Evolutionary conservation across 2,113 vertebrate genomes (phyloP).

Genomic region (Sorex fumeus): DNA sequence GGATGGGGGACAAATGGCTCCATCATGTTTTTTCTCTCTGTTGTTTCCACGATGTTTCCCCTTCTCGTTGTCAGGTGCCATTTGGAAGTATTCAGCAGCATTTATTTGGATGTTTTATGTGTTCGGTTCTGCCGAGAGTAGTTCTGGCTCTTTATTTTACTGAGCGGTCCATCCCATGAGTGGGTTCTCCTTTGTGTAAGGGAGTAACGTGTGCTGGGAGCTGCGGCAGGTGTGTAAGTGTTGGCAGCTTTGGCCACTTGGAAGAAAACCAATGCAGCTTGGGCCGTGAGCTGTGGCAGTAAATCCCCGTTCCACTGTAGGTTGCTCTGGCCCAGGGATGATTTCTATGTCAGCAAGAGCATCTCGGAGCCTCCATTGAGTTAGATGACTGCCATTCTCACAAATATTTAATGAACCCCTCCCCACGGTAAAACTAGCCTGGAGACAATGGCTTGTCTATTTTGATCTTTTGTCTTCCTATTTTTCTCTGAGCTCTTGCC

Average conservation of each 20-base stretch:
- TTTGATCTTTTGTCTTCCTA: slow-evolving; percentile 32
- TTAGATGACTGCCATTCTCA: not conserved
- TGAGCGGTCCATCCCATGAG: slow-evolving; percentile 47
- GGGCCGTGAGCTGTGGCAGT: slow-evolving; percentile 36
- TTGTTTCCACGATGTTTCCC: not conserved
- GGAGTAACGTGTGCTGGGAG: slow-evolving; percentile 47
- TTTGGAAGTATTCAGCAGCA: slow-evolving; percentile 69
- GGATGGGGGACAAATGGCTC: not conserved
- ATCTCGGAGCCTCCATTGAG: slow-evolving; percentile 38
- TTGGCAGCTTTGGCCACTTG: slow-evolving; percentile 71
- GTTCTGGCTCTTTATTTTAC: slow-evolving; percentile 68
- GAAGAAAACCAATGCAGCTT: slow-evolving; percentile 68
- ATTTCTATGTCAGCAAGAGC: slow-evolving; percentile 41
- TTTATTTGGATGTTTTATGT: slow-evolving; percentile 77
- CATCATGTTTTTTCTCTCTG: slow-evolving; percentile 4
- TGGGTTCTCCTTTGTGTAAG: slow-evolving; percentile 55
- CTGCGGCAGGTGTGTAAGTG: slow-evolving; percentile 74
- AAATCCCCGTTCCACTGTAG: slow-evolving; percentile 50
- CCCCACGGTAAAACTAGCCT: slow-evolving; percentile 4
- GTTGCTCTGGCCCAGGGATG: slow-evolving; percentile 22
- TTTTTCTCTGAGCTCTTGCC: not conserved
- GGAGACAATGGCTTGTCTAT: slow-evolving; percentile 19
- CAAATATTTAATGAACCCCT: slow-evolving; percentile 66
- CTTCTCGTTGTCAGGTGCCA: slow-evolving; percentile 41
- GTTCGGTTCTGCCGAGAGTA: slow-evolving; percentile 59